phyloP scores from a whole-genome alignment of 2,797 vertebrate genomes.

The Gymnothorax reevesii region DNA sequence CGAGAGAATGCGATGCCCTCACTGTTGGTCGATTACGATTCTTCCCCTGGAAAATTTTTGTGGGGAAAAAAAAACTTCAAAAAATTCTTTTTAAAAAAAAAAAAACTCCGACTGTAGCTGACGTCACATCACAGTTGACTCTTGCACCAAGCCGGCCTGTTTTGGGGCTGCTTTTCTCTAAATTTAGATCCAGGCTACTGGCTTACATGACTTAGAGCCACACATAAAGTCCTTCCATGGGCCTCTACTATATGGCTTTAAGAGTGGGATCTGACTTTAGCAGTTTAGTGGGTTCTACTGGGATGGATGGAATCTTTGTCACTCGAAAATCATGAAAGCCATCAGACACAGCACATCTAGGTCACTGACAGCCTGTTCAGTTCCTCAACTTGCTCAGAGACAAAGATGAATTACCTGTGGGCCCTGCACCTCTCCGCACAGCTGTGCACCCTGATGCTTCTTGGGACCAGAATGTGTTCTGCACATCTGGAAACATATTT shows the following conservation, averaged over 20 bases:
- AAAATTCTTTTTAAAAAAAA: not conserved
- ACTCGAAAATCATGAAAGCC: constrained; percentile 43
- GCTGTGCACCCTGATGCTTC: constrained; percentile 49
- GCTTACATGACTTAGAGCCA: constrained; percentile 47
- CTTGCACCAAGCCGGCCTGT: constrained; percentile 58
- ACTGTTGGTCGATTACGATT: constrained; percentile 41
- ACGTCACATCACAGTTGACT: constrained; percentile 52
- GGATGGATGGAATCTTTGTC: not conserved
- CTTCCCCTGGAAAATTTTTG: constrained; percentile 44
- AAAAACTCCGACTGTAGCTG: constrained; percentile 7
- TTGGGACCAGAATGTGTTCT: constrained; percentile 57
- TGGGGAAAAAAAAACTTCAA: constrained; percentile 32
- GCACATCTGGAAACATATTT: constrained; percentile 23
- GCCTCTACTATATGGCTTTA: not conserved
- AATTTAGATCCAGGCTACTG: constrained; percentile 48
- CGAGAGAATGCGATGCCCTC: constrained; percentile 59
- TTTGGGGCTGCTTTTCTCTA: constrained; percentile 45
- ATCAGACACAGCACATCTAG: constrained; percentile 58
- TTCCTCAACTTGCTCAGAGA: constrained; percentile 51
- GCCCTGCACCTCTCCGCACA: constrained; percentile 62
- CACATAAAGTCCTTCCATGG: not conserved
- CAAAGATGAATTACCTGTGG: constrained; percentile 57
- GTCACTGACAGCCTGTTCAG: constrained; percentile 61
- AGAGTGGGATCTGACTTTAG: not conserved
- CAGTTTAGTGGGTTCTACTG: not conserved